A percentile compares a stretch with the other conserved stretches of the same genome.
These are phyloP conservation scores for Sarcophaga caerulescens DNA, from an alignment of 2,888 invertebrate genomes.

Conservation along the genomic window DNA sequence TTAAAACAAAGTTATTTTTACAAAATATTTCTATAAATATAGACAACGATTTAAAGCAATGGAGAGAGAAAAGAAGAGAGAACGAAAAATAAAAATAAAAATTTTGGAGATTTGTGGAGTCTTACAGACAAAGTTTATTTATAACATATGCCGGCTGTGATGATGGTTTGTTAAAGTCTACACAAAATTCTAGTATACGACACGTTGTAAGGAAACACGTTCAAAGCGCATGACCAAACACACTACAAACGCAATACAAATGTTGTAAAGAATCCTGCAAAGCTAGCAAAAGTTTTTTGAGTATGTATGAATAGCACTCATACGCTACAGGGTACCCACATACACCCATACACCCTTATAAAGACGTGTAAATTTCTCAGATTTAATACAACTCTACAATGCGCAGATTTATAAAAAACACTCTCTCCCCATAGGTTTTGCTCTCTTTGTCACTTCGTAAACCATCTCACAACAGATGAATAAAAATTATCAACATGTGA, in stretches of 20 bases:
- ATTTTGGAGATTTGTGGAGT: constrained; percentile 33
- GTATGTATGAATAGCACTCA: neutral
- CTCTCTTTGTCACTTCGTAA: neutral
- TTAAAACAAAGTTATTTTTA: neutral
- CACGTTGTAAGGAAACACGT: constrained; percentile 12
- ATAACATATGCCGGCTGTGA: constrained; percentile 18
- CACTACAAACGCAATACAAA: neutral
- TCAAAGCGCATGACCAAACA: neutral
- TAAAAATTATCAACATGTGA: constrained; percentile 58
- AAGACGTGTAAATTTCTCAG: neutral
- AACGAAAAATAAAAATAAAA: too few relatives aligned
- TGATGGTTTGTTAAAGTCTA: constrained; percentile 28
- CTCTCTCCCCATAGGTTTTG: neutral
- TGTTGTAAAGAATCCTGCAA: neutral
- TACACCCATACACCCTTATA: too few relatives aligned
- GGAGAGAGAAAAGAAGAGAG: too few relatives aligned
- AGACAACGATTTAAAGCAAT: neutral
- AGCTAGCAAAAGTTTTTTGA: too few relatives aligned
- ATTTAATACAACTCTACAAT: constrained; percentile 12
- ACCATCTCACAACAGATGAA: constrained; percentile 39
- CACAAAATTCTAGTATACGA: constrained; percentile 2
- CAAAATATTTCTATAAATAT: neutral
- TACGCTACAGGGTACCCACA: neutral
- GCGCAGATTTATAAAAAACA: neutral
- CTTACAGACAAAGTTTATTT: constrained; percentile 45